phyloP scores from a whole-genome alignment of 2,113 vertebrate genomes.

The Hippotragus niger region DNA sequence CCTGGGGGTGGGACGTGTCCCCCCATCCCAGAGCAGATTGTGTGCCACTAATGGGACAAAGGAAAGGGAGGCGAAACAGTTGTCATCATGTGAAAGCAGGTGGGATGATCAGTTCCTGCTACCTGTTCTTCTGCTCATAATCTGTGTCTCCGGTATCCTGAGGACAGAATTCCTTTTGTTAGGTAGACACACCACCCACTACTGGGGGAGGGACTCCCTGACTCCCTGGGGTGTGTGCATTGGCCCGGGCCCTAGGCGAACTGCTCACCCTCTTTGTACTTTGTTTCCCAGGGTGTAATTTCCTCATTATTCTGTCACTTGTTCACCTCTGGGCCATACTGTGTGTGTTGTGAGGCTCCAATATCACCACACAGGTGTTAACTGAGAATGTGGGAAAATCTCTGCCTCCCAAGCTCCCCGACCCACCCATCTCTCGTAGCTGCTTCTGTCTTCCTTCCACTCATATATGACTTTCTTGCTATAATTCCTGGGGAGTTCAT shows the following conservation, averaged over 20 bases:
- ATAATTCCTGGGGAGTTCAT: not conserved
- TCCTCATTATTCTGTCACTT: not conserved
- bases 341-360: not conserved
- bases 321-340: not conserved
- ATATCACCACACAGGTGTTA: not conserved
- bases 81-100: not conserved
- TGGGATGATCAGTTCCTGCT: not conserved
- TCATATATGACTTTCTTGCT: not conserved
- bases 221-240: not conserved
- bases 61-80: not conserved
- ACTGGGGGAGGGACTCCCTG: not conserved
- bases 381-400: not conserved
- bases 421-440: not conserved
- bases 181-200: not conserved
- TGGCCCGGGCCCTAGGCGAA: not conserved
- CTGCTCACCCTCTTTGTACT: not conserved
- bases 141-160: not conserved
- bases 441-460: not conserved
- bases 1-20: not conserved
- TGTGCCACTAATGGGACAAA: not conserved
- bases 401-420: not conserved
- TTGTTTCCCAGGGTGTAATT: not conserved
- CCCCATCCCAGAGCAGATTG: not conserved
- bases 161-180: not conserved
- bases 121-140: not conserved